Evolutionary conservation across 2,888 invertebrate genomes (phyloP).

Genomic region (Achlya flavicornis): DNA sequence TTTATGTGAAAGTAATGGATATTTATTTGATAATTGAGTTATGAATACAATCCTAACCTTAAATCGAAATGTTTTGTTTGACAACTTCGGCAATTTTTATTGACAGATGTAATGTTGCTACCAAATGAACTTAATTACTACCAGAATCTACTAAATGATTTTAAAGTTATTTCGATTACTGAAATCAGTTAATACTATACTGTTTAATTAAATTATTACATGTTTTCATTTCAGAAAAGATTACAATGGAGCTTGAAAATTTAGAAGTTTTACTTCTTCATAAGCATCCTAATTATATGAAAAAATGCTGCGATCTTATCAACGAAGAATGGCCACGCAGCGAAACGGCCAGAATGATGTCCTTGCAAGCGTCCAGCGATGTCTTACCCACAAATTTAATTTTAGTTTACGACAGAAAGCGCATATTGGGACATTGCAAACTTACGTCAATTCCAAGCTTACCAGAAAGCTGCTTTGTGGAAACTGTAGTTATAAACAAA

Average conservation of each 20-base stretch:
- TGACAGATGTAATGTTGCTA: neutral
- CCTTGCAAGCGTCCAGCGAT: constrained; percentile 89
- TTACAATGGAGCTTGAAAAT: constrained; percentile 58
- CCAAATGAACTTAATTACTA: neutral
- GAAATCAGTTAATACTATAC: too few relatives aligned
- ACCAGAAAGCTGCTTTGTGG: constrained; percentile 89
- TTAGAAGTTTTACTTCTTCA: constrained; percentile 87
- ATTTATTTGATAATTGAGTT: neutral
- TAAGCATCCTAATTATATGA: constrained; percentile 87
- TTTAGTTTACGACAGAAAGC: constrained; percentile 81
- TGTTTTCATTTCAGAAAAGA: constrained; percentile 23
- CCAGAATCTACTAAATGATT: neutral
- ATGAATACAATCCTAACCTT: constrained; percentile 1
- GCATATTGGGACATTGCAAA: constrained; percentile 91
- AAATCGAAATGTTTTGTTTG: neutral
- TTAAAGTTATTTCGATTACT: neutral
- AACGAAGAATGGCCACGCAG: constrained; percentile 95
- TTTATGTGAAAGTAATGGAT: neutral
- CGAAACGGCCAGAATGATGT: constrained; percentile 90
- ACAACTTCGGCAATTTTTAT: neutral
- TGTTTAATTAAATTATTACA: too few relatives aligned
- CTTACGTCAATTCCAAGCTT: constrained; percentile 88
- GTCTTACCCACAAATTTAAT: constrained; percentile 88
- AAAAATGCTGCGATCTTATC: constrained; percentile 89
- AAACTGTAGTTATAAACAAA: constrained; percentile 91